Evolutionary conservation across 1,140 invertebrate genomes (phyloP).

Genomic region (Drosophila kanapiae): DNA sequence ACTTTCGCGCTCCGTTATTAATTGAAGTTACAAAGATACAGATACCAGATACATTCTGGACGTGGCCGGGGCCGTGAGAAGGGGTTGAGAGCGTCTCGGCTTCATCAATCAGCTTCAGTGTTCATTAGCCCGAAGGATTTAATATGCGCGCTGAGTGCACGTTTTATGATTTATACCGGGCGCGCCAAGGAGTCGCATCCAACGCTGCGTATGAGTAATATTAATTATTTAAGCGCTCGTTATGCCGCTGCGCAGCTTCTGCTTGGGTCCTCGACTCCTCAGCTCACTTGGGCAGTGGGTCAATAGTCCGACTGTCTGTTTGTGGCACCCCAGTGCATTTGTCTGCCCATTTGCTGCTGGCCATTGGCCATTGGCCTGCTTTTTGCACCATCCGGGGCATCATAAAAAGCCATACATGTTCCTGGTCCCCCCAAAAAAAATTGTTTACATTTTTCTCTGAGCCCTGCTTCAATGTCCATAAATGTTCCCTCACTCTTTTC

Average conservation of each 20-base stretch:
- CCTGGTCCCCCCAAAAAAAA: constrained; percentile 49
- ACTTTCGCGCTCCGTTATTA: constrained; percentile 71
- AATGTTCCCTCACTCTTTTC: constrained; percentile 18
- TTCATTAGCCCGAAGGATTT: constrained; percentile 75
- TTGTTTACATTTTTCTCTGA: constrained; percentile 77
- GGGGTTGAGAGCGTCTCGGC: constrained; percentile 31
- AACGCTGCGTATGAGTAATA: constrained; percentile 74
- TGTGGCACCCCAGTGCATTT: constrained; percentile 79
- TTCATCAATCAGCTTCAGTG: constrained; percentile 65
- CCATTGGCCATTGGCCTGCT: constrained; percentile 69
- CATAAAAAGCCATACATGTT: constrained; percentile 72
- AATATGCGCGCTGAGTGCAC: constrained; percentile 73
- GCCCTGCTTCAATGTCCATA: constrained; percentile 36
- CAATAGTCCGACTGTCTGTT: constrained; percentile 58
- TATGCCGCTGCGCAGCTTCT: constrained; percentile 43
- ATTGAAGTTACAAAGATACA: constrained; percentile 65
- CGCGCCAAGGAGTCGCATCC: constrained; percentile 19
- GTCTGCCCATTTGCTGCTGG: constrained; percentile 62
- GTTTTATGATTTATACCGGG: constrained; percentile 70
- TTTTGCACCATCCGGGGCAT: constrained; percentile 57
- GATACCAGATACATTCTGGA: constrained; percentile 23
- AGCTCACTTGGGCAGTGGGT: constrained; percentile 65
- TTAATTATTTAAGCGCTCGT: constrained; percentile 83
- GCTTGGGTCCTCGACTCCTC: constrained; percentile 38
- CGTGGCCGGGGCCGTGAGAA: neutral